Percentiles rank a stretch among this genome's conserved stretches.
Conservation (phyloP, 2,113 vertebrate genomes). For the Hemicordylus capensis region DNA sequence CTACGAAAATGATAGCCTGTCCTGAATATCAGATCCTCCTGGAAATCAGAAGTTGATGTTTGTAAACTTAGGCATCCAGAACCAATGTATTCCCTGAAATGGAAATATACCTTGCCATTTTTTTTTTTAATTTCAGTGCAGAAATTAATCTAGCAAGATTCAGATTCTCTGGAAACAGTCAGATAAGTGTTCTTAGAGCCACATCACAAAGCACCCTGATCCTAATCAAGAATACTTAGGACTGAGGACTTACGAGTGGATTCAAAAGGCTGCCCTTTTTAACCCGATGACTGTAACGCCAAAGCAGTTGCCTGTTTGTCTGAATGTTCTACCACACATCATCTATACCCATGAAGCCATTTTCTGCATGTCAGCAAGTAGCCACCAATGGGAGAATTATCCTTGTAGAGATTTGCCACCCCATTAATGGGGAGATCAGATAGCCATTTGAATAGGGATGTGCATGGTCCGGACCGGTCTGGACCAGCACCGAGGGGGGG, state of each 20-base stretch:
- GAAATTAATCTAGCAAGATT: neutral
- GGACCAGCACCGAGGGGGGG: too few species aligned
- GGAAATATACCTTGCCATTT: neutral
- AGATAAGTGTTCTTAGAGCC: neutral
- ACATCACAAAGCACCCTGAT: neutral
- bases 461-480: too few species aligned
- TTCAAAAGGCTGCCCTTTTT: neutral
- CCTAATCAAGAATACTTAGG: neutral
- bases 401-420: neutral
- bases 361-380: neutral
- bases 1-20: neutral
- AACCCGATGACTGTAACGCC: neutral
- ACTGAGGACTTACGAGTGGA: neutral
- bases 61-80: neutral
- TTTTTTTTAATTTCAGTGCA: slow-evolving; percentile 5
- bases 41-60: neutral
- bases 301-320: neutral
- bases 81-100: neutral
- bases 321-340: neutral
- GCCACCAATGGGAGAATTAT: neutral
- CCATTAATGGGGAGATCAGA: neutral
- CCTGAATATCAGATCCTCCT: neutral
- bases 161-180: neutral
- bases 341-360: neutral
- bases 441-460: too few species aligned